A percentile compares a stretch with the other conserved stretches of the same genome.
These are phyloP conservation scores for Oncopeltus fasciatus DNA, from an alignment of 1,140 invertebrate genomes.

Conservation along the genomic window DNA sequence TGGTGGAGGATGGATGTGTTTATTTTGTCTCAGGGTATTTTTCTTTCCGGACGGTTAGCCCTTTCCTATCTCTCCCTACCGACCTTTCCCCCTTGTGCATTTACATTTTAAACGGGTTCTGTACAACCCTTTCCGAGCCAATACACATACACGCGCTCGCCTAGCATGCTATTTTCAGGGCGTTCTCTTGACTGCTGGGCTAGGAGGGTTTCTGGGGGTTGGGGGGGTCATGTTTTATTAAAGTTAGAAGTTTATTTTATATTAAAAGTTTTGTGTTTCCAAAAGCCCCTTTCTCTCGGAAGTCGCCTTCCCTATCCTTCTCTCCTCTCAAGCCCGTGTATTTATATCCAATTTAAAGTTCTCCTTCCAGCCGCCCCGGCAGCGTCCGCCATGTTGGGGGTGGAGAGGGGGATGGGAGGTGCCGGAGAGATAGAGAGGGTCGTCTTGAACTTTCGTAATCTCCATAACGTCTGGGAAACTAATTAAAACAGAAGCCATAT, in stretches of 20 bases:
- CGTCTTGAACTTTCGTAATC: slow-evolving; percentile 5
- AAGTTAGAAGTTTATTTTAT: slow-evolving; percentile 3
- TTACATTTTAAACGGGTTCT: slow-evolving; percentile 7
- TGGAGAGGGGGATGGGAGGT: neutral
- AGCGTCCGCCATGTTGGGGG: neutral
- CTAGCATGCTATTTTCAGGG: neutral
- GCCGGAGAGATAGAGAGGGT: too few species aligned
- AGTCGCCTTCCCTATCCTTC: too few species aligned
- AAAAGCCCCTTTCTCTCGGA: neutral
- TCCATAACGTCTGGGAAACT: slow-evolving; percentile 1
- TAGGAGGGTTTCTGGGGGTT: neutral
- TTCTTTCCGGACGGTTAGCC: slow-evolving; percentile 10
- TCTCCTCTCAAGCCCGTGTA: too few species aligned
- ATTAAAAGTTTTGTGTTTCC: slow-evolving; percentile 7
- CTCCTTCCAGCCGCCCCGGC: too few species aligned
- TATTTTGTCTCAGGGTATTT: slow-evolving; percentile 6
- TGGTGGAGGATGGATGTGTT: slow-evolving; percentile 10
- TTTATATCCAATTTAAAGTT: slow-evolving; percentile 10
- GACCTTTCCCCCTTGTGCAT: neutral
- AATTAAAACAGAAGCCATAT: slow-evolving; percentile 5
- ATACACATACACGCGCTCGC: too few species aligned
- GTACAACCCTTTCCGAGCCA: neutral
- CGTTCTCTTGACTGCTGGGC: neutral
- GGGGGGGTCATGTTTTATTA: slow-evolving; percentile 2
- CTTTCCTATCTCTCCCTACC: neutral